Conservation (phyloP, 2,797 vertebrate genomes). For the Myotis planiceps region DNA sequence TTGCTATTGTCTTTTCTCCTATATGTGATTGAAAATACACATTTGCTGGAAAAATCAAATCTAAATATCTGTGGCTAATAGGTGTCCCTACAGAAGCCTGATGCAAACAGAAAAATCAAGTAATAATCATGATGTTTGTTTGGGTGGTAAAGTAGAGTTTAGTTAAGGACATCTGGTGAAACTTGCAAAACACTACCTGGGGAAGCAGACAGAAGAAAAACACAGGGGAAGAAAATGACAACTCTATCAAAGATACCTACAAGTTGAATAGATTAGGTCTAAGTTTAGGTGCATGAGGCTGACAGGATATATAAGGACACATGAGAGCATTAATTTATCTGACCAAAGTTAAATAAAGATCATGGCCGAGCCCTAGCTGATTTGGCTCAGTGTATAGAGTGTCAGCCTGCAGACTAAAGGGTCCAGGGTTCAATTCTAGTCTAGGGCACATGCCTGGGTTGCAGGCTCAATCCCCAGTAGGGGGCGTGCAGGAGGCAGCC, state of each 20-base stretch:
- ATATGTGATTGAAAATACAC: background rate
- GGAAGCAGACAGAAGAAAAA: background rate
- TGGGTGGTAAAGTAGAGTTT: background rate
- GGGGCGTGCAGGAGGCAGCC: too few relatives aligned
- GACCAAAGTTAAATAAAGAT: slow-evolving; percentile 33
- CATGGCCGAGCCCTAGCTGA: background rate
- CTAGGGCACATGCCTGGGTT: too few relatives aligned
- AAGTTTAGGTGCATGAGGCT: background rate
- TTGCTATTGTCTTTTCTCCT: background rate
- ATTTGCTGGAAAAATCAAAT: background rate
- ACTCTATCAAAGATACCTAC: background rate
- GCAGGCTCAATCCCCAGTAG: too few relatives aligned
- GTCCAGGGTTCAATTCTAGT: too few relatives aligned
- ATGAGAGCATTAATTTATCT: background rate
- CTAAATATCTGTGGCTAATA: background rate
- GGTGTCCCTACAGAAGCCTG: background rate
- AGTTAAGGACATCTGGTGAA: background rate
- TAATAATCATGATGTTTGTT: background rate
- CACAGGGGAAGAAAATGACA: background rate
- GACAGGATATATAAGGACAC: background rate
- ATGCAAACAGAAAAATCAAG: background rate
- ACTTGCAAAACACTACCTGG: background rate
- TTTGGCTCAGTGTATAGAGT: too few relatives aligned
- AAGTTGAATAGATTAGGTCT: background rate
- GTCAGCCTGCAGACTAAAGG: too few relatives aligned